Base-by-base conservation (phyloP, 2,113 vertebrate genomes). In the Urocynchramus pylzowi region DNA sequence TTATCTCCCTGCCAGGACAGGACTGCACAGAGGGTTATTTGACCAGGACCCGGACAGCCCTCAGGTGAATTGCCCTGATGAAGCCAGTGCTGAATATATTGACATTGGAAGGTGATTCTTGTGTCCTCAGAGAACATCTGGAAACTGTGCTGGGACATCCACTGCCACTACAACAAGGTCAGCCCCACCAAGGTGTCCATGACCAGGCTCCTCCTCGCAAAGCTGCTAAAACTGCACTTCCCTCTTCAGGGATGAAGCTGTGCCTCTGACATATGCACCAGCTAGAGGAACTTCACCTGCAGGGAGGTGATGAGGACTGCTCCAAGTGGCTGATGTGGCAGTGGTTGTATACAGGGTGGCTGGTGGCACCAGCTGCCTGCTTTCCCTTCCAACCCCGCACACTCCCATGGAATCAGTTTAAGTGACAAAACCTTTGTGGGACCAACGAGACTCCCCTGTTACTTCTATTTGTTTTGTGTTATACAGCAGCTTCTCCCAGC, bases 211-310 rank as follows among this genome's bases (percentile, higher is more conserved):
- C 47, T 54, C 18, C 27, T 83, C 44, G 57, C 59, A 50, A 10
- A 73, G 35, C 39, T 42, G 53, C 90, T 28, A 33, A 22, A 89
- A 59, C 7, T 27, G 39, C 33, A 16, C 24, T 54, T 87, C 22
- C 15, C 20, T 21, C 28, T 27, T 8, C 63, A 37, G n/a, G 35
- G 8, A 31, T 4, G 31, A 64, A 64, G 41, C 61, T 19, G 24
- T 54, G 59, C 18, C 54, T 80, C 23, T 12, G 30, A 35, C 41
- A 27, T 3, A 33, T 0, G 0, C 10, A 52, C 11, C 19, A 47
- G 13, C 56, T 10, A 31, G 10, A 47, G 24, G 30, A 56, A 59
- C 16, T 7, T 39, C 52, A 56, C 41, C 35, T 13, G 4, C 4
- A 54, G 0, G 0, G 73, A 33, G 42, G 7, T 1, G 24, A 42